Conservation (phyloP, 2,888 invertebrate genomes). For the Pheosia gnoma region DNA sequence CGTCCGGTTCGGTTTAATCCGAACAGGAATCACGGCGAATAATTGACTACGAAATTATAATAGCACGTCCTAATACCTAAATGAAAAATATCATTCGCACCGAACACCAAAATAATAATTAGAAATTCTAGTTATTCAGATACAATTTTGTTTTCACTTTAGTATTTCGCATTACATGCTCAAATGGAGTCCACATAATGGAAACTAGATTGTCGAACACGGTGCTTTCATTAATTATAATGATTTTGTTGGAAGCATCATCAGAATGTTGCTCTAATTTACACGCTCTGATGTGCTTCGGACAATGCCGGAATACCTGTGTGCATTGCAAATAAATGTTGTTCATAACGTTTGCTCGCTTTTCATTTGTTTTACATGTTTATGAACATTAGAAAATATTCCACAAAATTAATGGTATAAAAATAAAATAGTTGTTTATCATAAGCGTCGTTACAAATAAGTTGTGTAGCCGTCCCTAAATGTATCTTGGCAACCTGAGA, state of each 20-base stretch:
- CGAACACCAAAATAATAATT: slow-evolving; percentile 17
- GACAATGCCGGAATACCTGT: slow-evolving; percentile 21
- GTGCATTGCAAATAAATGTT: slow-evolving; percentile 11
- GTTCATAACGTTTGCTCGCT: slow-evolving; percentile 4
- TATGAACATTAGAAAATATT: neutral
- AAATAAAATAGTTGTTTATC: too few species aligned
- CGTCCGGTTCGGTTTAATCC: too few species aligned
- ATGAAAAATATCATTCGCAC: slow-evolving; percentile 2
- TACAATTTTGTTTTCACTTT: slow-evolving; percentile 44
- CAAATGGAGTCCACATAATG: slow-evolving; percentile 44
- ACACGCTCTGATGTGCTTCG: slow-evolving; percentile 27
- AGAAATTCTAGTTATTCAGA: slow-evolving; percentile 35
- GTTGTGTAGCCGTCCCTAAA: too few species aligned
- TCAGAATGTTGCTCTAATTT: slow-evolving; percentile 46
- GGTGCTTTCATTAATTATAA: slow-evolving; percentile 49
- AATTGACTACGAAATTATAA: neutral
- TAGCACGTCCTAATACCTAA: neutral
- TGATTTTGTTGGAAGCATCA: slow-evolving; percentile 45
- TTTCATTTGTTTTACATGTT: slow-evolving; percentile 4
- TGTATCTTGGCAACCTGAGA: too few species aligned
- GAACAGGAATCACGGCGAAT: neutral
- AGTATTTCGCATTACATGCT: slow-evolving; percentile 41
- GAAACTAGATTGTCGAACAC: slow-evolving; percentile 39
- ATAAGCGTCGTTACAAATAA: too few species aligned
- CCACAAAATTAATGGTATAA: too few species aligned